phyloP scores from a whole-genome alignment of 2,888 invertebrate species.

The Netelia melanura region DNA sequence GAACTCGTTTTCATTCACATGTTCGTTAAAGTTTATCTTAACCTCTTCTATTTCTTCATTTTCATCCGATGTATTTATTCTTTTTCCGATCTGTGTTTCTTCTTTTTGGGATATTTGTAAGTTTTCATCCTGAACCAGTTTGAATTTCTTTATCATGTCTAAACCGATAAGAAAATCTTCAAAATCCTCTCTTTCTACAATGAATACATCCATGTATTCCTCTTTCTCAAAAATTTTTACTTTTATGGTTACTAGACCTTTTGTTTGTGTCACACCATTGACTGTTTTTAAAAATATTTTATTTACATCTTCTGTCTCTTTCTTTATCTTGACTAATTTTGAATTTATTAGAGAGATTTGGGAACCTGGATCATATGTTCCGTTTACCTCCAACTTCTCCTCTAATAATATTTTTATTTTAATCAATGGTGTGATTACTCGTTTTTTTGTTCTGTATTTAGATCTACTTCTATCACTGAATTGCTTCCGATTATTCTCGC shows the following conservation, averaged over 20 bases:
- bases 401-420: constrained; percentile 60
- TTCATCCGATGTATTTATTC: too few relatives aligned
- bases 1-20: constrained; percentile 51
- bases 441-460: constrained; percentile 62
- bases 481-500: constrained; percentile 59
- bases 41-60: constrained; percentile 46
- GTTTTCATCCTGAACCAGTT: constrained; percentile 57
- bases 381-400: constrained; percentile 63
- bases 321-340: constrained; percentile 65
- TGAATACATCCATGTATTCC: constrained; percentile 65
- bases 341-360: constrained; percentile 69
- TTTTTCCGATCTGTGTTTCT: constrained; percentile 53
- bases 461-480: constrained; percentile 66
- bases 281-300: constrained; percentile 54
- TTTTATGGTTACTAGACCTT: constrained; percentile 68
- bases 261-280: constrained; percentile 59
- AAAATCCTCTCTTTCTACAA: constrained; percentile 65
- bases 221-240: constrained; percentile 70
- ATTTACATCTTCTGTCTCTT: constrained; percentile 60
- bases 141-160: constrained; percentile 58
- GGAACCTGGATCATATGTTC: constrained; percentile 70
- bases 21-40: constrained; percentile 58
- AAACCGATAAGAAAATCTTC: constrained; percentile 67
- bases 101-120: constrained; percentile 63
- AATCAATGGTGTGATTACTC: constrained; percentile 62